These are phyloP conservation scores for Cantharis rufa DNA, from an alignment of 2,888 invertebrate species.

Conservation along the genomic window DNA sequence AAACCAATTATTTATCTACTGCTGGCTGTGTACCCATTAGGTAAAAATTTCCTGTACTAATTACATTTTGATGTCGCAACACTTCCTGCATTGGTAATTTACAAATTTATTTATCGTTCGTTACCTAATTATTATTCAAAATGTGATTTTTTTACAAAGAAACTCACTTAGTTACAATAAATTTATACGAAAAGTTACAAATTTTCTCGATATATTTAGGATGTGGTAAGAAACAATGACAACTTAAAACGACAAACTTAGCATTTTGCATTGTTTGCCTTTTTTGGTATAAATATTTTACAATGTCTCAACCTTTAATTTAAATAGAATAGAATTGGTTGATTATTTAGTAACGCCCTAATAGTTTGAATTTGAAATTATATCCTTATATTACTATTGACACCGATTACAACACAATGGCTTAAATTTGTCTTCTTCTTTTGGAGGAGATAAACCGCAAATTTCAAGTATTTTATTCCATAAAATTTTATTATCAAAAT, in stretches of 20 bases:
- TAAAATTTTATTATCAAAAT: constrained; percentile 18
- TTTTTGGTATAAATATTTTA: constrained; percentile 16
- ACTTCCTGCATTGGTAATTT: background rate
- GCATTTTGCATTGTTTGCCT: constrained; percentile 6
- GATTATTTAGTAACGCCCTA: constrained; percentile 20
- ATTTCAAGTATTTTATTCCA: constrained; percentile 13
- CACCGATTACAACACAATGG: constrained; percentile 16
- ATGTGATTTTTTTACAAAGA: background rate
- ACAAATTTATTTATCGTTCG: background rate
- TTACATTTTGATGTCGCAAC: background rate
- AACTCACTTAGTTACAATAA: background rate
- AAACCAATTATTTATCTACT: background rate
- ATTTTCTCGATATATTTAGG: background rate
- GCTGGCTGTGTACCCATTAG: background rate
- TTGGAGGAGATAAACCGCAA: constrained; percentile 18
- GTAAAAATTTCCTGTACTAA: background rate
- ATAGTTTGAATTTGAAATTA: constrained; percentile 22
- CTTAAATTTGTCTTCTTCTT: constrained; percentile 3
- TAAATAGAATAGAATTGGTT: constrained; percentile 27
- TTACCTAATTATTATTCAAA: background rate
- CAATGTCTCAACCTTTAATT: constrained; percentile 23
- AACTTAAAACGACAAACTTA: background rate
- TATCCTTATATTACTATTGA: constrained; percentile 12
- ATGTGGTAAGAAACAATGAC: background rate
- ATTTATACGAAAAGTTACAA: background rate